phyloP scores from a whole-genome alignment of 2,888 invertebrate genomes.

The Limenitis camilla region DNA sequence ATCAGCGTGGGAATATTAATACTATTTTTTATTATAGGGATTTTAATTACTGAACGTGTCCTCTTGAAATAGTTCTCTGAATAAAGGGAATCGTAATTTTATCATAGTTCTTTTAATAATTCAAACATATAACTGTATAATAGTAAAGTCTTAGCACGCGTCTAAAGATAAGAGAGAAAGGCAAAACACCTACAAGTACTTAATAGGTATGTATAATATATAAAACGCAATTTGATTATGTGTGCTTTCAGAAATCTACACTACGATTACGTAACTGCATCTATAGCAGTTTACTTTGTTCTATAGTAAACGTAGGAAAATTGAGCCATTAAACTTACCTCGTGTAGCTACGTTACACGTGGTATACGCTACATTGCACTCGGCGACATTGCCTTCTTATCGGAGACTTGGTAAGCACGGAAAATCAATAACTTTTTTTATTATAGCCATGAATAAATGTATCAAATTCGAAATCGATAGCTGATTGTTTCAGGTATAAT shows the following conservation, averaged over 20 bases:
- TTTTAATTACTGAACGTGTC: conserved; percentile 9
- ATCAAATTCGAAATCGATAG: conserved; percentile 43
- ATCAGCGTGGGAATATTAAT: conserved; percentile 22
- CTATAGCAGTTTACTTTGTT: conserved; percentile 15
- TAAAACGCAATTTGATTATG: conserved; percentile 41
- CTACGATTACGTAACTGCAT: conserved; percentile 40
- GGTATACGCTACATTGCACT: conserved; percentile 36
- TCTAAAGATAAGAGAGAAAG: conserved; percentile 46
- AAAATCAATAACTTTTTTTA: conserved; percentile 58
- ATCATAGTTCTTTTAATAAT: too few relatives aligned
- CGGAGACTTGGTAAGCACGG: conserved; percentile 47
- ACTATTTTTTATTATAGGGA: conserved; percentile 10
- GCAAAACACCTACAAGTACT: conserved; percentile 28
- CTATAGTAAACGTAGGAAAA: conserved; percentile 9
- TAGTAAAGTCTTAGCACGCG: conserved; percentile 55
- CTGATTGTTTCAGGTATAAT: conserved; percentile 37
- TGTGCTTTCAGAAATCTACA: conserved; percentile 43
- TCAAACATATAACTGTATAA: too few relatives aligned
- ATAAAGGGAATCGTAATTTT: too few relatives aligned
- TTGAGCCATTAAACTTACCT: conserved; percentile 18
- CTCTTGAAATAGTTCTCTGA: too few relatives aligned
- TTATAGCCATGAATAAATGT: conserved; percentile 41
- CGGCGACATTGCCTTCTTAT: conserved; percentile 47
- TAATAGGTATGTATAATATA: too few relatives aligned
- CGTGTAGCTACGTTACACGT: conserved; percentile 30